Percentiles rank a stretch among this genome's conserved stretches.
Conservation (phyloP, 1,140 invertebrate genomes). For the Temnothorax longispinosus region DNA sequence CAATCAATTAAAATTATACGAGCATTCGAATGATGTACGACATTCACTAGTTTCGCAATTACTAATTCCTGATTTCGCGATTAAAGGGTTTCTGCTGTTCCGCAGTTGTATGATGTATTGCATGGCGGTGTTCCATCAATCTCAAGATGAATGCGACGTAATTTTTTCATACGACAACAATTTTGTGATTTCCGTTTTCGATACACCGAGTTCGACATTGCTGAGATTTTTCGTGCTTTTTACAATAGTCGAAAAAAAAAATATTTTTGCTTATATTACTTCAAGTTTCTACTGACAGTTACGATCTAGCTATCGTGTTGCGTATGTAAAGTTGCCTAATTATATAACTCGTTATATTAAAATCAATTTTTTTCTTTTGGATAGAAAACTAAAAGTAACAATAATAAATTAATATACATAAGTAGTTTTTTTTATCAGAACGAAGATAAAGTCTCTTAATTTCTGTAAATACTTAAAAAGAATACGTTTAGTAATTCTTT, state of each 20-base stretch:
- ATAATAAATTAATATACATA: too few species aligned
- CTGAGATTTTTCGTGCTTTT: background rate
- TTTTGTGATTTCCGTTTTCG: background rate
- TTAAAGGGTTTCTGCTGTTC: slow-evolving; percentile 37
- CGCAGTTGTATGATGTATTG: slow-evolving; percentile 8
- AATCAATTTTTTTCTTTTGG: too few species aligned
- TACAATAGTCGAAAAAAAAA: background rate
- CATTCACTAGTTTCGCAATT: slow-evolving; percentile 35
- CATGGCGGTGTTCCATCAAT: slow-evolving; percentile 4
- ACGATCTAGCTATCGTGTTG: background rate
- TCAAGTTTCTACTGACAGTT: background rate
- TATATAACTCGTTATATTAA: slow-evolving; percentile 18
- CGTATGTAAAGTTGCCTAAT: slow-evolving; percentile 6
- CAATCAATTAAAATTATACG: slow-evolving; percentile 33
- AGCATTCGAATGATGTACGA: background rate
- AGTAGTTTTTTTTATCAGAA: too few species aligned
- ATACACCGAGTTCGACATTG: background rate
- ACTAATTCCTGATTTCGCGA: slow-evolving; percentile 27
- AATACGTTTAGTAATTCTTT: background rate
- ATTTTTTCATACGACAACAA: slow-evolving; percentile 17
- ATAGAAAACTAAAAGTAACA: too few species aligned
- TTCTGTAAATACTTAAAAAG: too few species aligned
- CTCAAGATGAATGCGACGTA: slow-evolving; percentile 4
- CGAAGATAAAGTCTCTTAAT: too few species aligned
- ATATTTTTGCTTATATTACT: slow-evolving; percentile 1